Base-by-base conservation (phyloP, 2,797 vertebrate genomes). In the Orientallactaga sibirica region DNA sequence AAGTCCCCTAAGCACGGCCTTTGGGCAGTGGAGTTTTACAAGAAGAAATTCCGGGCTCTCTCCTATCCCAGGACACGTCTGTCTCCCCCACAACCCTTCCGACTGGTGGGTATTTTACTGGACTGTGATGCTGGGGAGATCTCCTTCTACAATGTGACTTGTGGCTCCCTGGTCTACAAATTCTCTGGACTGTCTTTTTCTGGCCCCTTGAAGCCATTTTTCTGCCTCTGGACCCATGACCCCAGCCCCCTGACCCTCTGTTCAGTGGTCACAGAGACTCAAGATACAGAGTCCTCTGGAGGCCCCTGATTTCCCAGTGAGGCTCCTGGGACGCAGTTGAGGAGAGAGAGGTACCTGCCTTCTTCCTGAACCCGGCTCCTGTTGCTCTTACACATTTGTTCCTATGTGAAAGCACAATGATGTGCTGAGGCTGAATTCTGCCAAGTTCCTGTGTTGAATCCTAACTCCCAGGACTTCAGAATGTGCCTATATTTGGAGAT, bases 191-290 rank as follows among this genome's bases (percentile, higher is more conserved):
- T 94, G 6, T 70, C 89, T 22, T 95, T 96, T 85, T 93, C 92
- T 0, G 89, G 81, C 19, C 92, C 90, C 2, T 55, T 98, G 58
- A 70, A 73, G 70, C 97, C 96, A 15, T 97, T 97, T 85, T 93
- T 98, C 52, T 97, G 97, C 25, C 97, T 97, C 22, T 96, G 97
- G 94, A 94, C 95, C 29, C 94, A 94, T 1, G 96, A 95, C 19
- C 48, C 87, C 27, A 66, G 2, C 0, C 94, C 88, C 27, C 19
- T 96, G 24, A 91, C 80, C 3, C 75, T 96, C 55, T 94, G 67
- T 43, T 64, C 76, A 73, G 86, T 67, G 43, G 29, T 24, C 43
- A 66, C 11, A 81, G 75, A 92, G 75, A 81, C 9, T 0, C 27
- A 58, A 66, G 71, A 48, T 7, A 7, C 7, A 2, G 18, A 27